Conservation (phyloP, 2,888 invertebrate species). For the Leptopilina myrica region DNA sequence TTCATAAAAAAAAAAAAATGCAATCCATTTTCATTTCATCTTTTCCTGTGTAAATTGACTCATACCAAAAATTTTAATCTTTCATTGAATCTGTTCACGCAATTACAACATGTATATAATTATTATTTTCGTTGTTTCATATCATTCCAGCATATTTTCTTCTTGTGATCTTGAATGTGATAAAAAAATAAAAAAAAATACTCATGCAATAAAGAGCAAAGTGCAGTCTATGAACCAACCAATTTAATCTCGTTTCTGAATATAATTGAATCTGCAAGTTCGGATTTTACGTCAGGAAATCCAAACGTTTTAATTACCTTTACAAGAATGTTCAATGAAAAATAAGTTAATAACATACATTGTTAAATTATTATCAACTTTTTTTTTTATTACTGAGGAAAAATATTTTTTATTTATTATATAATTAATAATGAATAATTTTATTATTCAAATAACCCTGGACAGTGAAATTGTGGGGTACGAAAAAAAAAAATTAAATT, state of each 20-base stretch:
- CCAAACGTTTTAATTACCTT: neutral
- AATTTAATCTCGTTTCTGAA: conserved; percentile 21
- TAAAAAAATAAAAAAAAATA: conserved; percentile 3
- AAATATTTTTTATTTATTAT: no score
- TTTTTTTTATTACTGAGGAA: no score
- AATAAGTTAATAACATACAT: no score
- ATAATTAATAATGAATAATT: no score
- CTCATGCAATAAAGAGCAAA: conserved; percentile 26
- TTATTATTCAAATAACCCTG: no score
- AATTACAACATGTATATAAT: neutral
- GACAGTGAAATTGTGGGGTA: no score
- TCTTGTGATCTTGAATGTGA: neutral
- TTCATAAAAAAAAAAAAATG: neutral
- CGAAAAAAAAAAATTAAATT: no score
- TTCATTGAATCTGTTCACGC: neutral
- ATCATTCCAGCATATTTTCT: conserved; percentile 4
- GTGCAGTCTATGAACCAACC: conserved; percentile 20
- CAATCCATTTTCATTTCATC: neutral
- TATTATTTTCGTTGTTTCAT: conserved; percentile 15
- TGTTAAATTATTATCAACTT: no score
- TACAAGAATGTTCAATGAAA: no score
- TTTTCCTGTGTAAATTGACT: neutral
- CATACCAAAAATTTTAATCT: neutral
- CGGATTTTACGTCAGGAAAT: neutral
- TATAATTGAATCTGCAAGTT: neutral